Base-by-base conservation (phyloP, 2,797 vertebrate species). In the Graptemys geographica region DNA sequence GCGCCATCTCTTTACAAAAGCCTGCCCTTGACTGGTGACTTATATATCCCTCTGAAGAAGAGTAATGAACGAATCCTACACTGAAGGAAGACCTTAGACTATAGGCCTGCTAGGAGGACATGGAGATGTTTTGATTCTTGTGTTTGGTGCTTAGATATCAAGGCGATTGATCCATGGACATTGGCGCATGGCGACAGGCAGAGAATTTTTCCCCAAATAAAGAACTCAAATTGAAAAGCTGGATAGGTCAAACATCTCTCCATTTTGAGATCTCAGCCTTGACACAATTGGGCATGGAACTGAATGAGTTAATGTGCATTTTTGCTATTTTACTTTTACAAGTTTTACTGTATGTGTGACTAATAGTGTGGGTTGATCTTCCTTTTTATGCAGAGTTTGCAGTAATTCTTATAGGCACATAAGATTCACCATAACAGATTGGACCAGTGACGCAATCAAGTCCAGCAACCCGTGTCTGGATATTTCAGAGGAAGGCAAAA, bases 281-380 rank as follows among this genome's bases (percentile, higher is more conserved):
- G 11, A 44, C 15, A 31, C 25, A 78, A 49, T 27, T 49, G 74
- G 23, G 13, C 25, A 49, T 0, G 52, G 95, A 86, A 84, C 27
- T 1, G 93, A 92, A 89, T 51, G 79, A 93, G 90, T 96, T 95
- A 91, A 95, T 72, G 37, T 87, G 88, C 92, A 84, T 89, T 93
- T 86, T 55, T 87, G 81, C 90, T 86, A 15, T 55, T 2, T 81
- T 92, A 28, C 53, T 84, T 52, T 79, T 31, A 6, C 83, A 80
- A 92, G 59, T 47, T 89, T 97, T 96, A 95, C 96, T 88, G 95
- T 79, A 88, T 2, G 13, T 69, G 53, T 95, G 93, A 96, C 88
- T 96, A 95, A 97, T 53, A 2, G 59, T 8, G 41, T 95, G 93
- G 83, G 89, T 95, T 93, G 93, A 84, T 83, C 84, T 79, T 90